A percentile compares a stretch with the other conserved stretches of the same genome.
Evolutionary conservation across 2,113 vertebrate species (phyloP).

Genomic region (Jaculus jaculus): DNA sequence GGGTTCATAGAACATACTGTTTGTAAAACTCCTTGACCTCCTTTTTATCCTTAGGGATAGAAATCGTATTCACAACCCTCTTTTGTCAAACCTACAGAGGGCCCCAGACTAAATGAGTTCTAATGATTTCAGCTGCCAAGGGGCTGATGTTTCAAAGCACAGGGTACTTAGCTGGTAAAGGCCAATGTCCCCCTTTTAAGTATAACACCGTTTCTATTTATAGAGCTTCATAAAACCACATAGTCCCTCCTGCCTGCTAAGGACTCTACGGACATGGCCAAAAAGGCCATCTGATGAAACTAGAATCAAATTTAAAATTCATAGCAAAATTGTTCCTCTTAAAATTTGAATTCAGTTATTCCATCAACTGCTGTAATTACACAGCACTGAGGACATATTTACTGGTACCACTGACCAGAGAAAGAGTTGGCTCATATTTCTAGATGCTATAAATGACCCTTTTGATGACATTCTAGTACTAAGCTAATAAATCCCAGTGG

Average conservation of each 20-base stretch:
- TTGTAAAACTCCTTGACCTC: conserved; percentile 86
- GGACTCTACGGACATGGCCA: conserved; percentile 56
- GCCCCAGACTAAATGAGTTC: conserved; percentile 83
- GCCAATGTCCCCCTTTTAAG: conserved; percentile 80
- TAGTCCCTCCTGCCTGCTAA: conserved; percentile 65
- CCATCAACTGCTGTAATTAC: conserved; percentile 54
- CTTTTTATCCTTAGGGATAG: conserved; percentile 85
- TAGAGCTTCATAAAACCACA: conserved; percentile 76
- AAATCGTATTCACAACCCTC: conserved; percentile 82
- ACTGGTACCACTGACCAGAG: conserved; percentile 61
- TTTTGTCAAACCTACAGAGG: conserved; percentile 84
- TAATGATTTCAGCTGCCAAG: conserved; percentile 83
- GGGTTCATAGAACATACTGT: conserved; percentile 82
- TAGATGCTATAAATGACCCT: conserved; percentile 56
- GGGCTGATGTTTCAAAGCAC: conserved; percentile 53
- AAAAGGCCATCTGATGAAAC: conserved; percentile 59
- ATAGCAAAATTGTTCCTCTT: conserved; percentile 54
- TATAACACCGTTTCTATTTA: conserved; percentile 76
- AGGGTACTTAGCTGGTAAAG: conserved; percentile 61
- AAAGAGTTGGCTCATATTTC: conserved; percentile 64
- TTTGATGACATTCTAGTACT: conserved; percentile 61
- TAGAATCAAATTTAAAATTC: conserved; percentile 71
- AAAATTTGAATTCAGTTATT: conserved; percentile 72
- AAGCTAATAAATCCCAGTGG: conserved; percentile 60
- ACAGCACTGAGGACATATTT: conserved; percentile 65